phyloP scores from a whole-genome alignment of 2,113 vertebrate species.

The Gadus chalcogrammus region DNA sequence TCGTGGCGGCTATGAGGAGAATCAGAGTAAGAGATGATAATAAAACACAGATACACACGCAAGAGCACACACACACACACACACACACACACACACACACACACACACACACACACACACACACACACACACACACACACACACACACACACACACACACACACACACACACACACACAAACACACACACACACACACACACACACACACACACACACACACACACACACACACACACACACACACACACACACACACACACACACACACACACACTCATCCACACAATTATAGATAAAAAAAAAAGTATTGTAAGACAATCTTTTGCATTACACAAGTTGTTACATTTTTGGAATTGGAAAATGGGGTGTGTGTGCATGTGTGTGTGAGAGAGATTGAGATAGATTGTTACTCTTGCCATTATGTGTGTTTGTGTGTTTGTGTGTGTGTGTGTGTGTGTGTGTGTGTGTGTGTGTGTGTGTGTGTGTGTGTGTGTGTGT shows the following conservation, averaged over 20 bases:
- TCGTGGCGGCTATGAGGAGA: conserved; percentile 88
- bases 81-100: conserved; percentile 11
- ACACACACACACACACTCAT: no score
- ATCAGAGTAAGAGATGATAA: conserved; percentile 79
- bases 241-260: no score
- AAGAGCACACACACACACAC: background rate
- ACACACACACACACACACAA: no score
- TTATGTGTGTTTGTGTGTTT: background rate
- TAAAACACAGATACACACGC: conserved; percentile 2
- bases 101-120: background rate
- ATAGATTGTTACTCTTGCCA: no score
- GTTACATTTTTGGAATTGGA: no score
- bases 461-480: background rate
- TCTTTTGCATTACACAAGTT: no score
- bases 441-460: no score
- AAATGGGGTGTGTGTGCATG: background rate
- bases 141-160: no score
- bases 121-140: no score
- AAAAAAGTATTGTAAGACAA: no score
- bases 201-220: background rate
- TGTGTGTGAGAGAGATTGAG: background rate
- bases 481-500: background rate
- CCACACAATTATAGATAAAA: no score
- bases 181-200: conserved; percentile 7
- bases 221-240: no score